Evolutionary conservation across 1,140 invertebrate species (phyloP), one percentile per base, ranked within the genome.

Genomic region (Camponotus vicinus): DNA sequence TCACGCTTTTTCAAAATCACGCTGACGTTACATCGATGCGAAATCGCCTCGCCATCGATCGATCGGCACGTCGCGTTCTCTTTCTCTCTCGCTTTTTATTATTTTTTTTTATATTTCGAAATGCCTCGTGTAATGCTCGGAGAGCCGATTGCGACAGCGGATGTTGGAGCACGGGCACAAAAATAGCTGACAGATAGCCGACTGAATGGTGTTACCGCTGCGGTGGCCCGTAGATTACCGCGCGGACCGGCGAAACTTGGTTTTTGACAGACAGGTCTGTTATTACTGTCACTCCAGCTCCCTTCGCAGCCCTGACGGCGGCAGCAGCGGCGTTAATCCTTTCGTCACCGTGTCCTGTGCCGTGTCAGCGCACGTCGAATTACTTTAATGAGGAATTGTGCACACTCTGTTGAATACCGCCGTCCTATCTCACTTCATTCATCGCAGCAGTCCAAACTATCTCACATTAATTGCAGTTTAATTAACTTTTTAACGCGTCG

Each of bases 211-310:
- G 91, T 88, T 91, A 86, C 90, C 71, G 70, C 40, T 57, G 63
- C 59, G 55, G 69, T 73, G 59, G 79, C 82, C 67, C 86, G 85
- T 90, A 87, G 89, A 88, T 76, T 89, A 86, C 73, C 57, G 82
- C 75, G 84, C 66, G 78, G 71, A 71, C 64, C 82, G 86, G 85
- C 83, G 88, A 87, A 92, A 88, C 85, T 92, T 92, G 85, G 86
- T 79, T 89, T 92, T 90, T 93, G 91, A 93, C 88, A 87, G 92
- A 92, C 92, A 84, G 91, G 87, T 92, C 92, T 92, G 92, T 93
- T 93, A 93, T 93, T 93, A 93, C 92, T 87, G 92, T 92, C 91
- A 89, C 90, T 92, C 91, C 83, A 57, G 32, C 27, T 71, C 78
- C 82, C 82, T 83, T 73, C 82, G 71, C 57, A 63, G 89, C 71